These are phyloP conservation scores for Phalacrocorax pelagicus DNA, from an alignment of 2,113 vertebrate genomes.

Conservation along the genomic window DNA sequence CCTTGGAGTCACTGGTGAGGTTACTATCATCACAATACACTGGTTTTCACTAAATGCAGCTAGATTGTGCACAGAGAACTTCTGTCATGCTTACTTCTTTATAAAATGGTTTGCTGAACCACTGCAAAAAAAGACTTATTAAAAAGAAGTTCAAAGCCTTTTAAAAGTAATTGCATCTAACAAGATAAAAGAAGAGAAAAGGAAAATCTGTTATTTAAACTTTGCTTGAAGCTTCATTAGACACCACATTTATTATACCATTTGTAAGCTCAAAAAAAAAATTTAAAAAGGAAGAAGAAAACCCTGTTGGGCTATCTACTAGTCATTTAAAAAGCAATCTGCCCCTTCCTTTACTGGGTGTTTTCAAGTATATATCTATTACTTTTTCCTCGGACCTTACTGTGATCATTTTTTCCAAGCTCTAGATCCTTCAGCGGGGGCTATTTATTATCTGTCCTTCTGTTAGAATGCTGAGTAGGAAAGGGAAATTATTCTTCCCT, in stretches of 20 bases:
- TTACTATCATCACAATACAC: background rate
- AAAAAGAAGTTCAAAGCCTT: background rate
- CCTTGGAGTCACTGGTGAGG: background rate
- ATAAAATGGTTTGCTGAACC: background rate
- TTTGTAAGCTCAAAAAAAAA: background rate
- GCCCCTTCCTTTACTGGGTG: background rate
- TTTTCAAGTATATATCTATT: background rate
- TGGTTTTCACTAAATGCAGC: background rate
- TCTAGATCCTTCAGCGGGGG: background rate
- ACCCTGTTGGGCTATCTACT: background rate
- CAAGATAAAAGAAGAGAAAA: background rate
- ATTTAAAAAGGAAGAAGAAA: background rate
- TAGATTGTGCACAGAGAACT: background rate
- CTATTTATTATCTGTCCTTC: background rate
- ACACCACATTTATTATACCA: background rate
- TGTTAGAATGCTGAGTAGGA: background rate
- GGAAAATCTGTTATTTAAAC: background rate
- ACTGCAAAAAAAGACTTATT: background rate
- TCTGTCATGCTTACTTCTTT: background rate
- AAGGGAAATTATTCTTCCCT: background rate
- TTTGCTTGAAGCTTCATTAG: constrained; percentile 6
- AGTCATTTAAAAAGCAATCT: background rate
- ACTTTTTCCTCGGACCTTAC: background rate
- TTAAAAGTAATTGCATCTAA: background rate
- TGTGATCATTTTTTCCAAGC: background rate